phyloP scores from a whole-genome alignment of 2,888 invertebrate species.

The Heliconius hortense region DNA sequence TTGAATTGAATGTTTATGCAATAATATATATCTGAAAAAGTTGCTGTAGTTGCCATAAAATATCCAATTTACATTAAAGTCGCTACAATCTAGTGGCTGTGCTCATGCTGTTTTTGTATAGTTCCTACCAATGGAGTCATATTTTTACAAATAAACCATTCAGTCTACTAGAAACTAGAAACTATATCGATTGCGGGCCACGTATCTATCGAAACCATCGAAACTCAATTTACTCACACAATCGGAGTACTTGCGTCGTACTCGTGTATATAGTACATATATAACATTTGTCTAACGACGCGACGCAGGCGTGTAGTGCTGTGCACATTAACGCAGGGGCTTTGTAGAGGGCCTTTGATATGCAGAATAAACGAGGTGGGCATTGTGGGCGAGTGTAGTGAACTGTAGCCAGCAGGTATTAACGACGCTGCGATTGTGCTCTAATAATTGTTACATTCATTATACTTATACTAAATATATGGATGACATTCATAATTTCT shows the following conservation, averaged over 20 bases:
- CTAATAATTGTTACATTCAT: conserved; percentile 28
- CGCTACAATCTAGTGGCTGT: too few relatives aligned
- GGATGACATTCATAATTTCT: not conserved
- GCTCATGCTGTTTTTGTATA: not conserved
- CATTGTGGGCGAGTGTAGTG: conserved; percentile 57
- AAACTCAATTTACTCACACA: conserved; percentile 40
- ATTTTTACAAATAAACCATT: not conserved
- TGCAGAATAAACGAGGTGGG: conserved; percentile 62
- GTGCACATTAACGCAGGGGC: conserved; percentile 50
- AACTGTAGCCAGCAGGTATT: conserved; percentile 43
- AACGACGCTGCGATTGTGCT: conserved; percentile 29
- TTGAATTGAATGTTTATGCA: too few relatives aligned
- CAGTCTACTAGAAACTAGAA: not conserved
- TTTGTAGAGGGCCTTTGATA: conserved; percentile 64
- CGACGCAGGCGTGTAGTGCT: conserved; percentile 43
- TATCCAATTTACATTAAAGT: too few relatives aligned
- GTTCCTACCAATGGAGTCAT: not conserved
- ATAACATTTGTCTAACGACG: conserved; percentile 39
- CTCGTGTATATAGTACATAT: not conserved
- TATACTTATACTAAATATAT: conserved; percentile 8
- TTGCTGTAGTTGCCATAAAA: too few relatives aligned
- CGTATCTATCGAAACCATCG: conserved; percentile 32
- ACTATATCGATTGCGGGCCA: conserved; percentile 25
- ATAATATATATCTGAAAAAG: too few relatives aligned
- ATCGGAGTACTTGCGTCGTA: conserved; percentile 15